These are phyloP conservation scores for Drosophila nasuta DNA, from an alignment of 1,140 invertebrate genomes.

Conservation along the genomic window DNA sequence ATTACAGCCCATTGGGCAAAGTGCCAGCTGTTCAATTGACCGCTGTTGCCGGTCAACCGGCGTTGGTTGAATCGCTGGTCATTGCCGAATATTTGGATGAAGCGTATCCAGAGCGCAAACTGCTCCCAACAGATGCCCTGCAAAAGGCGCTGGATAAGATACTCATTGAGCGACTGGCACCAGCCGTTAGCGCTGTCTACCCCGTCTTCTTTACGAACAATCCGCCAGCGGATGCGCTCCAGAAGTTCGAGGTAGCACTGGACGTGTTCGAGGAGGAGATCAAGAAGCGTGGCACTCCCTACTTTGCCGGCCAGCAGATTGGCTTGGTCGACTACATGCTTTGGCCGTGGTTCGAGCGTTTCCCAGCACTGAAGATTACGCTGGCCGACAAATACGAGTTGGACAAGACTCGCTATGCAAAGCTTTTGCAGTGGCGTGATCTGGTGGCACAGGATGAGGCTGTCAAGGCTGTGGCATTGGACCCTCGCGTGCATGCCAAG, in stretches of 20 bases:
- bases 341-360: slow-evolving; percentile 94
- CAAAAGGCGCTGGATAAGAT: slow-evolving; percentile 92
- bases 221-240: slow-evolving; percentile 63
- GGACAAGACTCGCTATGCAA: slow-evolving; percentile 74
- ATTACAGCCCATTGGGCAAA: slow-evolving; percentile 90
- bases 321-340: slow-evolving; percentile 96
- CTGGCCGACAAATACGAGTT: slow-evolving; percentile 63
- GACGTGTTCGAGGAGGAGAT: slow-evolving; percentile 90
- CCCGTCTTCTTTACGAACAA: slow-evolving; percentile 64
- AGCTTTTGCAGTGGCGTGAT: slow-evolving; percentile 87
- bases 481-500: slow-evolving; percentile 89
- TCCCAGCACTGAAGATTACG: slow-evolving; percentile 64
- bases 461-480: slow-evolving; percentile 88
- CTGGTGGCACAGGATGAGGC: slow-evolving; percentile 90
- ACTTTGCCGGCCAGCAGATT: slow-evolving; percentile 89
- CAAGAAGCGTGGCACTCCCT: slow-evolving; percentile 86
- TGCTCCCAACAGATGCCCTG: slow-evolving; percentile 90
- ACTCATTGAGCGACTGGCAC: slow-evolving; percentile 89
- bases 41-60: slow-evolving; percentile 86
- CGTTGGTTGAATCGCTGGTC: slow-evolving; percentile 93
- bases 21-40: slow-evolving; percentile 92
- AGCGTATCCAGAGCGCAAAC: slow-evolving; percentile 88
- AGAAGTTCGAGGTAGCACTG: slow-evolving; percentile 85
- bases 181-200: slow-evolving; percentile 65
- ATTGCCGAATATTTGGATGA: slow-evolving; percentile 95